These are phyloP conservation scores for Rhynchotus rufescens DNA, from an alignment of 2,797 vertebrate species.

Conservation along the genomic window DNA sequence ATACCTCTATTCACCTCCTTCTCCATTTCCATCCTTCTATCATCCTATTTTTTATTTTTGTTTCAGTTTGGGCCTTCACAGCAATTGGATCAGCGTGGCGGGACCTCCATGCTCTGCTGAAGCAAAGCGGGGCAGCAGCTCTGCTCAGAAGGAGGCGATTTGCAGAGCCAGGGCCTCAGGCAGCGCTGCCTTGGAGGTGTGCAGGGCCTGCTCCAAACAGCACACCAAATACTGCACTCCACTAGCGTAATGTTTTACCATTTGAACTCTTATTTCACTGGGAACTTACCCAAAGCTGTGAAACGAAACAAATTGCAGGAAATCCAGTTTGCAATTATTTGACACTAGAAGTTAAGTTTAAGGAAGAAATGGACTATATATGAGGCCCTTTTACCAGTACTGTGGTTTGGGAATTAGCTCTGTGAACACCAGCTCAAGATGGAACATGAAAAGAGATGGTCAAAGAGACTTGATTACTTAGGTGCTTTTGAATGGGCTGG, in stretches of 20 bases:
- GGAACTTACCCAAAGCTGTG: not conserved
- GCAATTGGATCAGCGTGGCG: not conserved
- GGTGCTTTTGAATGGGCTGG: not conserved
- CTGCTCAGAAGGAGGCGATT: not conserved
- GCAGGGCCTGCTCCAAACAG: not conserved
- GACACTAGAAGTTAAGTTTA: not conserved
- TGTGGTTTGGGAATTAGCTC: not conserved
- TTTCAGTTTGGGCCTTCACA: not conserved
- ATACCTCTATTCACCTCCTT: not conserved
- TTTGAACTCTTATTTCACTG: not conserved
- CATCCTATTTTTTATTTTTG: not conserved
- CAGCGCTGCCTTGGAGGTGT: not conserved
- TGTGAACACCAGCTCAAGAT: not conserved
- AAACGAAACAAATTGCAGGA: not conserved
- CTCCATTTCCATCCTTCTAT: not conserved
- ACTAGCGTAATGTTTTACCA: not conserved
- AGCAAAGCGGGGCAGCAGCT: not conserved
- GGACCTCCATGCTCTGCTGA: not conserved
- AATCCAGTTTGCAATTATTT: not conserved
- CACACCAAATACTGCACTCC: not conserved
- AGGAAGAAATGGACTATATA: not conserved
- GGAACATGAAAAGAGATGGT: not conserved
- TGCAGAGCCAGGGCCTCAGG: not conserved
- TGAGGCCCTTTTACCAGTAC: not conserved
- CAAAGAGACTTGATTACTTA: not conserved